Evolutionary conservation across 2,888 invertebrate genomes (phyloP).

Genomic region (Trachelus stipa): DNA sequence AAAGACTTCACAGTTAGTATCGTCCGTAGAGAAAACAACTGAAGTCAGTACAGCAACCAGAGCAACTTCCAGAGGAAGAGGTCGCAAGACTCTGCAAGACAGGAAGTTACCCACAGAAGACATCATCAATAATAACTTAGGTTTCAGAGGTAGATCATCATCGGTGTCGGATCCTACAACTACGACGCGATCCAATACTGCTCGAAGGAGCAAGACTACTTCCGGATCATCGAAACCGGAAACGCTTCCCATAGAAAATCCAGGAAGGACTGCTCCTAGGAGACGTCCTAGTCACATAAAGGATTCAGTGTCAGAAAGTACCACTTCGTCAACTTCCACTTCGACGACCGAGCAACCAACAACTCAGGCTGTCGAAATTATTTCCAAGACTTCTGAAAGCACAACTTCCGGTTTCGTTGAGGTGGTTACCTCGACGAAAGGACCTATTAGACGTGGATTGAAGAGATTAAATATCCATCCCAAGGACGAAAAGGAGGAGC

Average conservation of each 20-base stretch:
- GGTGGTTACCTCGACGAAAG: not conserved
- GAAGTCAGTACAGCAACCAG: slow-evolving; percentile 16
- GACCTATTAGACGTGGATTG: slow-evolving; percentile 18
- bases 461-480: slow-evolving; percentile 30
- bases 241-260: slow-evolving; percentile 40
- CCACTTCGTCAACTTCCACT: slow-evolving; percentile 15
- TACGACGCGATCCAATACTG: not conserved
- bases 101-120: slow-evolving; percentile 45
- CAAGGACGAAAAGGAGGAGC: slow-evolving; percentile 28
- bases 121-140: slow-evolving; percentile 56
- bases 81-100: slow-evolving; percentile 13
- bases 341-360: slow-evolving; percentile 18
- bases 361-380: not conserved
- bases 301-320: slow-evolving; percentile 21
- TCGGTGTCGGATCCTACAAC: slow-evolving; percentile 16
- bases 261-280: slow-evolving; percentile 57
- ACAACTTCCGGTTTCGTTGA: not conserved
- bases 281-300: slow-evolving; percentile 42
- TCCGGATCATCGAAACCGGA: slow-evolving; percentile 11
- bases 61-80: slow-evolving; percentile 4
- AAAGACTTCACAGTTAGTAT: not conserved
- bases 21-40: slow-evolving; percentile 1
- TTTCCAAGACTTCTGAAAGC: slow-evolving; percentile 25
- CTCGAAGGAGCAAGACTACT: not conserved
- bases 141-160: slow-evolving; percentile 57